Evolutionary conservation across 2,888 invertebrate species (phyloP), one percentile per base, ranked within the genome.

Genomic region (Ornithoptera alexandrae): DNA sequence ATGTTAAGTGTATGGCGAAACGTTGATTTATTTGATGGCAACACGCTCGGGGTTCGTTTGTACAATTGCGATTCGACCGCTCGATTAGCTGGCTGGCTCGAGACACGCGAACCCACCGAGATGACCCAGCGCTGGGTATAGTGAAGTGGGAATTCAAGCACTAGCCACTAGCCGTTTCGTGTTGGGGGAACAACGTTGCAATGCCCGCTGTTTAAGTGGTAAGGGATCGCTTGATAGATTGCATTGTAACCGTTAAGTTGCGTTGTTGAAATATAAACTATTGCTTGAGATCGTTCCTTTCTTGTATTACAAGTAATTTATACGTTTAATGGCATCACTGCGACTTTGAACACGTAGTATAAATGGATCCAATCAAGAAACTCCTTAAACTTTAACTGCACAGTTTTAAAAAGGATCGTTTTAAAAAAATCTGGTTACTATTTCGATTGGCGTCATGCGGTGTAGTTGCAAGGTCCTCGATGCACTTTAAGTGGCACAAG

Each of bases 1-100:
- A 70, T 70, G 70, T 39, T 65, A 70, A 70, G 70, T 70, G 63
- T 69, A 69, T 65, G 59, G 59, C 66, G 46, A 50, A 63, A 62
- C 70, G 53, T 60, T 70, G 70, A 70, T 66, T 70, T 70, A 70
- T 70, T 67, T 70, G 70, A 67, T 70, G 70, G 70, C 66, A 70
- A 66, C 67, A 70, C 70, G 67, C 67, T 70, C 58, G 59, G 46
- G 50, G 59, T 66, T 67, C 67, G 70, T 67, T 67, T 59, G 66
- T 66, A 70, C 70, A 67, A 70, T 66, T 63, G 67, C 67, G 70
- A 70, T 70, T 70, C 62, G 62, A 63, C 39, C 24, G 56, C 36
- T 67, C 39, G 70, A 70, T 70, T 67, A 63, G 56, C 62, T 17
- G 42, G 53, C 39, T 59, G 59, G 67, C 66, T 60, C 62, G n/a